phyloP scores from a whole-genome alignment of 2,113 vertebrate genomes.

The Gadus chalcogrammus region DNA sequence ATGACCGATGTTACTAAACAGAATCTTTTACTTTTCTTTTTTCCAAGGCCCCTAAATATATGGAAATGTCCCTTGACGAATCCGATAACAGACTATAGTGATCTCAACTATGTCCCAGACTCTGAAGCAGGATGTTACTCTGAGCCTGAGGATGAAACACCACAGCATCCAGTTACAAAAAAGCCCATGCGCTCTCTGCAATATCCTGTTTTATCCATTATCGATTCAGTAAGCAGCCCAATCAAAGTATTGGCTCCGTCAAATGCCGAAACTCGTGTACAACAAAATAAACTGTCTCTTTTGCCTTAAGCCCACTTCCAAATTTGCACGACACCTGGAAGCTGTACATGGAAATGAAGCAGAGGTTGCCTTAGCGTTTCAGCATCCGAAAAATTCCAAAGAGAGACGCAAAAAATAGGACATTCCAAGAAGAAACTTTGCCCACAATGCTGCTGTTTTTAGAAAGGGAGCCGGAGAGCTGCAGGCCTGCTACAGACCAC shows the following conservation, averaged over 20 bases:
- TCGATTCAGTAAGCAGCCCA: not conserved
- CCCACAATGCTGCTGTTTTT: not conserved
- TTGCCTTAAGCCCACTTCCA: constrained; percentile 8
- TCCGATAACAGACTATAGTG: not conserved
- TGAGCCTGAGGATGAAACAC: not conserved
- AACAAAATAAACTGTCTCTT: constrained; percentile 16
- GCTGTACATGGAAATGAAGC: constrained; percentile 1
- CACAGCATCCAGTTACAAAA: not conserved
- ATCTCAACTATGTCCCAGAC: not conserved
- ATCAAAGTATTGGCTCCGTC: not conserved
- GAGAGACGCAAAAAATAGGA: not conserved
- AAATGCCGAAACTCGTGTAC: not conserved
- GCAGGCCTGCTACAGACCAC: constrained; percentile 4
- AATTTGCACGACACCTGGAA: constrained; percentile 17
- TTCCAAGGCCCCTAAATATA: not conserved
- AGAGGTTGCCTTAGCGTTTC: constrained; percentile 2
- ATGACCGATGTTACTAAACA: not conserved
- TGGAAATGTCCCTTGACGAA: not conserved
- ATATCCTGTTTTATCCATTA: not conserved
- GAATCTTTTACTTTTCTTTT: not conserved
- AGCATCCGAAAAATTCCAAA: constrained; percentile 12
- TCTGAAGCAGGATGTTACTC: not conserved
- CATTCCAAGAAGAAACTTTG: constrained; percentile 12
- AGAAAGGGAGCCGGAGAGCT: constrained; percentile 10
- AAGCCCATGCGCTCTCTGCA: not conserved